Conservation (phyloP, 2,797 vertebrate genomes). For the Brotula barbata region DNA sequence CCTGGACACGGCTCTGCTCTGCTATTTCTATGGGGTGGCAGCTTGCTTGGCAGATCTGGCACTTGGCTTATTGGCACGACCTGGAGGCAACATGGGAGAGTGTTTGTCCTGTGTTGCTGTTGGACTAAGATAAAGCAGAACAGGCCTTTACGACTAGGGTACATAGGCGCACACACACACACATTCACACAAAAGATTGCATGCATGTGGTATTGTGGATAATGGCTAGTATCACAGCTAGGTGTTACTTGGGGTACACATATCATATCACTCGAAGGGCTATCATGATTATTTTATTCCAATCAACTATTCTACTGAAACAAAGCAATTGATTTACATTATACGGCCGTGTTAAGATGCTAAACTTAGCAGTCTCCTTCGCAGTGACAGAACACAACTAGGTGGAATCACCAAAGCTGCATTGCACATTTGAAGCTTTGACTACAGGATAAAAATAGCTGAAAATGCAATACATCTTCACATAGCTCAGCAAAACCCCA, state of each 20-base stretch:
- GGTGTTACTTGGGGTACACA: conserved; percentile 14
- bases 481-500: no score
- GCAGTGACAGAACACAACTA: no score
- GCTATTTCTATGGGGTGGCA: conserved; percentile 69
- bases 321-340: no score
- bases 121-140: conserved; percentile 78
- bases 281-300: no score
- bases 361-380: no score
- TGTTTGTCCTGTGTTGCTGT: conserved; percentile 79
- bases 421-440: no score
- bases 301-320: no score
- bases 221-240: conserved; percentile 20
- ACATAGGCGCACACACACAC: conserved; percentile 37
- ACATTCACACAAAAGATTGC: conserved; percentile 27
- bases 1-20: conserved; percentile 55
- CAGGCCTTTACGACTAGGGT: conserved; percentile 67
- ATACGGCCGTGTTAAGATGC: no score
- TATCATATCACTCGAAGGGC: conserved; percentile 3
- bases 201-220: conserved; percentile 29
- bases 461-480: no score
- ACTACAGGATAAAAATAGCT: no score
- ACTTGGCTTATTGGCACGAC: conserved; percentile 76
- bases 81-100: conserved; percentile 70
- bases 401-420: no score
- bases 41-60: conserved; percentile 74